Base-by-base conservation (phyloP, 2,113 vertebrate genomes). In the Mesitornis unicolor region DNA sequence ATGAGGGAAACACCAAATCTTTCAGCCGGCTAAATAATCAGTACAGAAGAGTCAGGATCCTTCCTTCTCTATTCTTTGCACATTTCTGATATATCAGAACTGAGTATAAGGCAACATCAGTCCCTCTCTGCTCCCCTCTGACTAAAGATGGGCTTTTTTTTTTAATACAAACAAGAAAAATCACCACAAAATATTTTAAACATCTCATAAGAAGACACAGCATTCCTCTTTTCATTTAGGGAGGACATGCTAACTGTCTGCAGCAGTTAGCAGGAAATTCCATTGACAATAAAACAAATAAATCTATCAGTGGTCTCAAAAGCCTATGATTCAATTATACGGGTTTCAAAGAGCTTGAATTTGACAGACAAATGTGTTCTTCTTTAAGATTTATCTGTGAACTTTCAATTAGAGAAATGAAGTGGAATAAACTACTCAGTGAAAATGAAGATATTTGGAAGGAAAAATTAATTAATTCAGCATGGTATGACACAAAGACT, bases 231-330 rank as follows among this genome's bases (percentile, higher is more conserved):
- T 63, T 67, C 16, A 53, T 86, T 93, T 74, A 75, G 50, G 61
- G 75, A 90, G 78, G 54, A 88, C 75, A 82, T 82, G 67, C 67
- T 63, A 92, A 85, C 36, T 2, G 45, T 56, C 74, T 82, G 80
- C 71, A 78, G 71, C 76, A 77, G 80, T 87, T 94, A 89, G 64
- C 83, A 95, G 90, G 95, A 96, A 94, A 96, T 96, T 96, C 95
- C 92, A 96, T 5, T 81, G 47, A 89, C 76, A 88, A 94, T 86
- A 88, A 93, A 94, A 88, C 35, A 91, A 96, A 93, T 92, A 84
- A 89, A 95, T 95, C 42, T 67, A 93, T 90, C 92, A 91, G 83
- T 47, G 45, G n/a, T 54, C 88, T 93, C 85, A 92, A 86, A 93
- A 80, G 92, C 31, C 60, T 81, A 61, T 84, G 83, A 93, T 90